Percentiles rank a stretch among this genome's conserved stretches.
Conservation (phyloP, 2,113 vertebrate genomes). For the Hyaena hyaena region DNA sequence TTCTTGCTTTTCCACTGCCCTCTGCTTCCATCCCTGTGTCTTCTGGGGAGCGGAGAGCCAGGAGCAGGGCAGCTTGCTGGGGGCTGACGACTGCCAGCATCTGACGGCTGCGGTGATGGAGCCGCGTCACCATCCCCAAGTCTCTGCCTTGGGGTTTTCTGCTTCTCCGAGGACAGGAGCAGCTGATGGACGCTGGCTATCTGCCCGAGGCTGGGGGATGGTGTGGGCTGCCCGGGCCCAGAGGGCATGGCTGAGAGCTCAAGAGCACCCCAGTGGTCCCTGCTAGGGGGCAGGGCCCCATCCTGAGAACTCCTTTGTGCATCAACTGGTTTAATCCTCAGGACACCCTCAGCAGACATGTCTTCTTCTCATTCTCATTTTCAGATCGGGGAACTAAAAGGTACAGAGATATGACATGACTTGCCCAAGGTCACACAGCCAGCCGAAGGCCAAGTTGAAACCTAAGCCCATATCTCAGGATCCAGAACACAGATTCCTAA, state of each 20-base stretch:
- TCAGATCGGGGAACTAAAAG: not conserved
- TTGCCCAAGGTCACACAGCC: not conserved
- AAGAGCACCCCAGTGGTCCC: not conserved
- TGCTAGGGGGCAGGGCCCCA: not conserved
- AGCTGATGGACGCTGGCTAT: accelerated
- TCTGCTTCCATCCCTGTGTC: not conserved
- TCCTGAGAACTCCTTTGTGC: not conserved
- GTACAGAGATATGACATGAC: not conserved
- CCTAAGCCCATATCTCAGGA: not conserved
- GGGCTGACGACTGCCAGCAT: not conserved
- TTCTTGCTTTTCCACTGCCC: not conserved
- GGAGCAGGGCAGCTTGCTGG: not conserved
- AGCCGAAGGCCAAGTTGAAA: accelerated
- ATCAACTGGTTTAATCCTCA: not conserved
- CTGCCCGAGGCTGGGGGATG: accelerated
- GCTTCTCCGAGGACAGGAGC: not conserved
- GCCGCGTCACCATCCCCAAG: not conserved
- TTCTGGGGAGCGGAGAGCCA: not conserved
- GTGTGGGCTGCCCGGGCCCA: too few species aligned
- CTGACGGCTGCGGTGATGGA: not conserved
- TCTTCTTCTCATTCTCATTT: not conserved
- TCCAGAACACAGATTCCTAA: not conserved
- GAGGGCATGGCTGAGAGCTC: accelerated
- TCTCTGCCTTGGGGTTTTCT: not conserved
- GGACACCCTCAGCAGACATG: not conserved